phyloP scores from a whole-genome alignment of 1,140 invertebrate species.

The Scylla paramamosain region DNA sequence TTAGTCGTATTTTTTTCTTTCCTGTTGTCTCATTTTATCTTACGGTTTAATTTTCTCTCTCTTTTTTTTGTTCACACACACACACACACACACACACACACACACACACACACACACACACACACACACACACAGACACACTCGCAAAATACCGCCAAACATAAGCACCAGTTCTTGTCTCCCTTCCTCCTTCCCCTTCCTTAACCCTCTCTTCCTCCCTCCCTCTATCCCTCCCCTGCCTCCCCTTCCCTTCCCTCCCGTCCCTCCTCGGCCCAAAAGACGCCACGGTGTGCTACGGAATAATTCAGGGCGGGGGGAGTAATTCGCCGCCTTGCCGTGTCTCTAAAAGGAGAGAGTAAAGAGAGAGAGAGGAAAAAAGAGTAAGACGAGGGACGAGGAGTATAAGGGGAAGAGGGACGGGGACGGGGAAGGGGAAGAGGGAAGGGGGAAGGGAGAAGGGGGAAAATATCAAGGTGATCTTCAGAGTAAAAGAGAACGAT shows the following conservation, averaged over 20 bases:
- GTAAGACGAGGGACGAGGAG: neutral
- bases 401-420: no score
- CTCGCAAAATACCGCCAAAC: neutral
- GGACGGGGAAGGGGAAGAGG: neutral
- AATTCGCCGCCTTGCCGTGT: neutral
- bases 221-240: neutral
- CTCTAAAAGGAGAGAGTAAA: neutral
- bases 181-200: neutral
- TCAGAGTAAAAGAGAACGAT: neutral
- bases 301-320: neutral
- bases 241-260: neutral
- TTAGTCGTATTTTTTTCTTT: no score
- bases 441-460: neutral
- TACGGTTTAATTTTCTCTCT: no score
- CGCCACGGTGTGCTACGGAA: neutral
- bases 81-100: no score
- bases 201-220: neutral
- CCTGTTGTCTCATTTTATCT: no score
- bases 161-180: neutral
- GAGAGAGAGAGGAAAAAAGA: neutral
- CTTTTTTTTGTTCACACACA: no score
- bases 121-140: no score
- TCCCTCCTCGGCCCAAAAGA: neutral
- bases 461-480: no score
- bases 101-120: no score